Evolutionary conservation across 2,888 invertebrate species (phyloP).

Genomic region (Scaptomyza flava): DNA sequence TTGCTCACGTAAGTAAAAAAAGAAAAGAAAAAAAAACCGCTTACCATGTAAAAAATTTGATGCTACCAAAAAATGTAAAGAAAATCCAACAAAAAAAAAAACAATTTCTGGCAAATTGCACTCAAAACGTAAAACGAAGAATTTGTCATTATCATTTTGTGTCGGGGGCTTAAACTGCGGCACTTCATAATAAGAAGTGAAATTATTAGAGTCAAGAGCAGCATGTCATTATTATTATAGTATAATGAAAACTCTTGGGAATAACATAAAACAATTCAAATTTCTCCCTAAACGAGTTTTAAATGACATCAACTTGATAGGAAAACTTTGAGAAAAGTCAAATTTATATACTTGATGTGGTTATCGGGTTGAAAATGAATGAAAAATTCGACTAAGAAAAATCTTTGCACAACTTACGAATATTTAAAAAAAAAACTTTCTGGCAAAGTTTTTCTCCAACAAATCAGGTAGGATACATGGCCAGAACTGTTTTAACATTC

Average conservation of each 20-base stretch:
- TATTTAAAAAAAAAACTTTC: too few relatives aligned
- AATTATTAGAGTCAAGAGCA: conserved; percentile 7
- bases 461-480: too few relatives aligned
- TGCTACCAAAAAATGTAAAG: conserved; percentile 57
- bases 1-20: conserved; percentile 64
- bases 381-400: too few relatives aligned
- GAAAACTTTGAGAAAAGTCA: background rate
- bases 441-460: too few relatives aligned
- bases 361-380: too few relatives aligned
- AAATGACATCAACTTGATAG: background rate
- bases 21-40: conserved; percentile 24
- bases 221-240: background rate
- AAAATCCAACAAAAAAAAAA: conserved; percentile 14
- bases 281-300: background rate
- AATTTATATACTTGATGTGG: background rate
- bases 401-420: too few relatives aligned
- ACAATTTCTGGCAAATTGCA: conserved; percentile 22
- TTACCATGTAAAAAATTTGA: conserved; percentile 52
- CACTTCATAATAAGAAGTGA: conserved; percentile 12
- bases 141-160: conserved; percentile 7
- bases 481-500: too few relatives aligned
- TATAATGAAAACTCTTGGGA: conserved; percentile 1
- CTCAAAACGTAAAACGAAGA: conserved; percentile 17
- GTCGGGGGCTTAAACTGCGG: background rate
- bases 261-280: background rate